Evolutionary conservation across 1,140 invertebrate species (phyloP), one percentile per base, ranked within the genome.

Genomic region (Pachyrhynchus sulphureomaculatus): DNA sequence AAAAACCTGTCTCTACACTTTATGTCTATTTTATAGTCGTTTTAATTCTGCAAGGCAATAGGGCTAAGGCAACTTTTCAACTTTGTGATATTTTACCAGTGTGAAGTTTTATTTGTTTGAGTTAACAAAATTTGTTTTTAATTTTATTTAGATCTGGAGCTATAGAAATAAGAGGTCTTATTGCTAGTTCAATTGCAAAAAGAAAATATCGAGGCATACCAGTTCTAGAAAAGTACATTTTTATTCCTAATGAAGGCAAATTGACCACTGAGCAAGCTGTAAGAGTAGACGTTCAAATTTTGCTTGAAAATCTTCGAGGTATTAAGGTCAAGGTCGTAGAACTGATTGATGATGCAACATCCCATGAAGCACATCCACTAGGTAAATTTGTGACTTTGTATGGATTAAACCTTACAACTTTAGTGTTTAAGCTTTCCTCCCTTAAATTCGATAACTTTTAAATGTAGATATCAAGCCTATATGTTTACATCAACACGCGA

Each of bases 121-220:
- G n/a, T n/a, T n/a, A n/a, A n/a, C n/a, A n/a, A n/a, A n/a, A n/a
- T n/a, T n/a, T n/a, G n/a, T n/a, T n/a, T n/a, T n/a, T n/a, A n/a
- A n/a, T n/a, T n/a, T n/a, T n/a, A n/a, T 55, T 55, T 34, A 79
- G 85, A 51, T 83, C 88, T 41, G 92, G 91, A 37, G 91, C 91
- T 41, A 86, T 96, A 12, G 89, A 93, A 78, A 83, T 95, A 18
- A 82, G 85, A 55, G 92, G 91, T 33, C 75, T 96, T 0, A 88
- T 88, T 67, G 88, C 90, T 0, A 91, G 85, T 67, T 56, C 87
- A 2, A 93, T 95, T 36, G 81, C 89, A 6, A 83, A 84, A 60
- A 82, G 81, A 20, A 80, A 83, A 61, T 78, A 82, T 6, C 76
- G 82, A 8, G 83, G 82, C 6, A 81, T 85, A 15, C 86, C 88